These are phyloP conservation scores for Pecten maximus DNA, from an alignment of 2,888 invertebrate species.

Conservation along the genomic window DNA sequence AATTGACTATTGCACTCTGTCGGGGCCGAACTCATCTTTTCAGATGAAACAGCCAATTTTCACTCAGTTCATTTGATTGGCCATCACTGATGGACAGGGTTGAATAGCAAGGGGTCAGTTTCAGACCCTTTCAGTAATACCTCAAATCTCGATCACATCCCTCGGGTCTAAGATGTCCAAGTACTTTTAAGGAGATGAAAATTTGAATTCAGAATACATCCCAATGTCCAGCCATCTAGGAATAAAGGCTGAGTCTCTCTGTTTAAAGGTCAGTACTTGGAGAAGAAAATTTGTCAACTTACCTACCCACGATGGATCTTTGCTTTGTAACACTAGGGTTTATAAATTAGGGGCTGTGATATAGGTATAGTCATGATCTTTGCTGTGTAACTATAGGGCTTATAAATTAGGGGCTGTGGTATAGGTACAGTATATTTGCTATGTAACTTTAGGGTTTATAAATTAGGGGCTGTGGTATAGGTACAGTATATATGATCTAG, in stretches of 20 bases:
- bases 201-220: not conserved
- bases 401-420: too few relatives aligned
- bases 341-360: too few relatives aligned
- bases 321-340: not conserved
- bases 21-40: slow-evolving; percentile 28
- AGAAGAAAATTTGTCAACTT: not conserved
- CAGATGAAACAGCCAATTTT: slow-evolving; percentile 33
- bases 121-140: slow-evolving; percentile 1
- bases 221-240: not conserved
- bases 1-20: slow-evolving; percentile 10
- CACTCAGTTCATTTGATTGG: not conserved
- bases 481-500: too few relatives aligned
- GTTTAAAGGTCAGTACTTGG: not conserved
- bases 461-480: too few relatives aligned
- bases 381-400: too few relatives aligned
- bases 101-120: not conserved
- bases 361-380: too few relatives aligned
- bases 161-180: not conserved
- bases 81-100: not conserved
- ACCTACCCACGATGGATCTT: not conserved
- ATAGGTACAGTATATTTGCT: too few relatives aligned
- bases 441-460: too few relatives aligned
- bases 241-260: not conserved
- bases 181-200: not conserved
- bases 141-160: not conserved